Conservation (phyloP, 2,797 vertebrate species). For the Falco peregrinus region DNA sequence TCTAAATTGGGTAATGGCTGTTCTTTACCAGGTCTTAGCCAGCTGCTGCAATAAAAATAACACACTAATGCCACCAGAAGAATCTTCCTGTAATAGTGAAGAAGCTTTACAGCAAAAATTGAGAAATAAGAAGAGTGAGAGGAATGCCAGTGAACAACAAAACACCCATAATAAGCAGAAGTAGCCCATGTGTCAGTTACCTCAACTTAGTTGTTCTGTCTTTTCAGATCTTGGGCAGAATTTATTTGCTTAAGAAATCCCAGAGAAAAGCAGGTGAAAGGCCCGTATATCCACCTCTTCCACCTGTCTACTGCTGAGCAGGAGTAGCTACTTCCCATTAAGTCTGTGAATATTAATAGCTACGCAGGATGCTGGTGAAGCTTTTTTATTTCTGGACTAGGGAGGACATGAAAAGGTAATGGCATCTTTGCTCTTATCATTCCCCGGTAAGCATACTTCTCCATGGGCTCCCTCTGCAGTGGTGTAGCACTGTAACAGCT, state of each 20-base stretch:
- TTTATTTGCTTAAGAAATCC: not conserved
- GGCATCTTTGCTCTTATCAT: not conserved
- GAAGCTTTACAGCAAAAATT: not conserved
- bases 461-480: not conserved
- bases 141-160: not conserved
- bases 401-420: not conserved
- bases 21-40: not conserved
- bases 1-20: not conserved
- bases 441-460: rapidly evolving
- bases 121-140: not conserved
- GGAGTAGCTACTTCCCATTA: not conserved
- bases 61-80: not conserved
- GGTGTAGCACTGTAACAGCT: rapidly evolving
- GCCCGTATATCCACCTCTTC: not conserved
- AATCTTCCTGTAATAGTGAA: rapidly evolving
- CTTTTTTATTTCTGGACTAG: not conserved
- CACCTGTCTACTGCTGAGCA: not conserved
- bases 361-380: not conserved
- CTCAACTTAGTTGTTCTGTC: not conserved
- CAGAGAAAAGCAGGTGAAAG: not conserved
- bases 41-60: slow-evolving; percentile 2
- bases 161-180: not conserved
- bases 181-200: not conserved
- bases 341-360: not conserved
- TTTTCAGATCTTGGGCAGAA: not conserved